Base-by-base conservation (phyloP, 2,797 vertebrate genomes). In the Nannoperca obscura region DNA sequence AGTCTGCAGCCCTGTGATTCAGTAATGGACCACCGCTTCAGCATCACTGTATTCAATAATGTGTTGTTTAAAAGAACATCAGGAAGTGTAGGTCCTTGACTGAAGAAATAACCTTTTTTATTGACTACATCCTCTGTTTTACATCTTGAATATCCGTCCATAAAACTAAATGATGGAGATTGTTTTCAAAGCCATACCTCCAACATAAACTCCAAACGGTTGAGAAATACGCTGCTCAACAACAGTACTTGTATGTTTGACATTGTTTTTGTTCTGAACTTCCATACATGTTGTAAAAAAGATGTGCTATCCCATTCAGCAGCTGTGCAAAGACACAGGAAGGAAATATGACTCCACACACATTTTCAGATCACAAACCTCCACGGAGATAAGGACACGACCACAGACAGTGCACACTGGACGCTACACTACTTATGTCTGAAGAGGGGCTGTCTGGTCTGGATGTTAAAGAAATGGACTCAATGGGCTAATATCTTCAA, bases 291-390 rank as follows among this genome's bases (percentile, higher is more conserved):
- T n/a, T 47, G 55, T 55, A 80, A 55, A 77, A 40, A 68, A 72
- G 72, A 67, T 54, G 40, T 70, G 63, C 17, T 30, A 5, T 68
- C 20, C 65, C 4, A 22, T 61, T 80, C 53, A 61, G 54, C 80
- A 86, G 84, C 74, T 80, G 84, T 79, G 44, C 71, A 78, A 84
- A 74, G 75, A 60, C 73, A 62, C 40, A 65, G 88, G 65, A 84
- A 80, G 80, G 84, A 88, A 89, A 86, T 27, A 42, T 60, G 76
- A 91, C 78, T 81, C 69, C 40, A 15, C 22, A 46, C 63, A 75
- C 20, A 62, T 73, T 57, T 81, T 69, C 73, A 60, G 62, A 83
- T 85, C 81, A 74, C 71, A 50, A 69, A 53, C 73, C 68, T 76
- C 77, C 27, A 22, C 14, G 32, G 44, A 76, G 66, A 66, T 30